A percentile compares a stretch with the other conserved stretches of the same genome.
Evolutionary conservation across 2,113 vertebrate genomes (phyloP).

Genomic region (Regulus satrapa): DNA sequence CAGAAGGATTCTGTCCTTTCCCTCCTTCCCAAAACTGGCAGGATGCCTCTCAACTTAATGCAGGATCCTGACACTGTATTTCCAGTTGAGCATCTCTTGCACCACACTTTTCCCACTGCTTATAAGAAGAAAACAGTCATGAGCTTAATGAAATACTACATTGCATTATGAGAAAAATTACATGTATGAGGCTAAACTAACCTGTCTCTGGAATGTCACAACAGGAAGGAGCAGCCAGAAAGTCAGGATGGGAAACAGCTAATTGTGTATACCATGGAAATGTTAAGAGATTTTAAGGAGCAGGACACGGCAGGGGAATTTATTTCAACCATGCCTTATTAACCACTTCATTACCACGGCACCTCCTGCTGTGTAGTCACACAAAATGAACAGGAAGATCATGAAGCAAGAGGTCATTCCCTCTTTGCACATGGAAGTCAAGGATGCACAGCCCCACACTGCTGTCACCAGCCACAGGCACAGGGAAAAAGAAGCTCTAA

Average conservation of each 20-base stretch:
- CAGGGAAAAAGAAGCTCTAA: neutral
- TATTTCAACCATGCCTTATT: neutral
- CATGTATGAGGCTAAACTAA: neutral
- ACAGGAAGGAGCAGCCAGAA: neutral
- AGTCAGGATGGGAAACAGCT: neutral
- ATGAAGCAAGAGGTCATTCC: neutral
- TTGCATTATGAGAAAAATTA: neutral
- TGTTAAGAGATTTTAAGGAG: neutral
- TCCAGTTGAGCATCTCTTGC: neutral
- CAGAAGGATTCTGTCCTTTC: neutral
- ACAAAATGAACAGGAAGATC: neutral
- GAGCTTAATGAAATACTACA: neutral
- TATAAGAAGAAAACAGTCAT: neutral
- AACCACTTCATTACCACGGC: neutral
- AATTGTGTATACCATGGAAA: neutral
- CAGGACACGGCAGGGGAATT: neutral
- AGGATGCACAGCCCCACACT: neutral
- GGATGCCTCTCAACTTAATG: neutral
- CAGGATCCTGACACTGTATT: neutral
- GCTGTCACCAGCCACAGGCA: neutral
- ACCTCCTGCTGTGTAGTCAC: neutral
- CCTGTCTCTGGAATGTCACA: neutral
- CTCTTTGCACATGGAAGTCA: neutral
- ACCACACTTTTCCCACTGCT: neutral
- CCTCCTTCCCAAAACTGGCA: neutral